These are phyloP conservation scores for Mechanitis mazaeus DNA, from an alignment of 2,888 invertebrate species.

Conservation along the genomic window DNA sequence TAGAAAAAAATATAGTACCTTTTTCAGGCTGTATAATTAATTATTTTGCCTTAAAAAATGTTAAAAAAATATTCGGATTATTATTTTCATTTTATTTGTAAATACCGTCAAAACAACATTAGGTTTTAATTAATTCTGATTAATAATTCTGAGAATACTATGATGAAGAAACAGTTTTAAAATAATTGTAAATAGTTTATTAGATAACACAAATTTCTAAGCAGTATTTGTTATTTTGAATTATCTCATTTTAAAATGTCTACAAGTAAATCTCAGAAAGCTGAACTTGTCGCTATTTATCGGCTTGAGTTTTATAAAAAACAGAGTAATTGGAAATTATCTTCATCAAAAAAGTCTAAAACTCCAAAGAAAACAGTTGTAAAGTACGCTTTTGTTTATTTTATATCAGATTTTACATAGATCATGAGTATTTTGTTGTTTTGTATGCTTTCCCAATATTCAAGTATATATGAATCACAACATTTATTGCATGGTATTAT, in stretches of 20 bases:
- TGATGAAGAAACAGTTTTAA: not conserved
- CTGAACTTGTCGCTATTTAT: constrained; percentile 45
- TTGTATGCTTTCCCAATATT: not conserved
- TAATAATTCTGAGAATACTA: not conserved
- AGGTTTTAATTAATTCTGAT: not conserved
- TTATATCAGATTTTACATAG: too few relatives aligned
- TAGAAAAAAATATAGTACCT: too few relatives aligned
- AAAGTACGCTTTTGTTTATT: not conserved
- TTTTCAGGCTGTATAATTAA: too few relatives aligned
- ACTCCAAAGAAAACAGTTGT: constrained; percentile 25
- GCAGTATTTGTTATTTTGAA: too few relatives aligned
- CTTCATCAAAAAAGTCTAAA: constrained; percentile 26
- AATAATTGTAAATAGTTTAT: not conserved
- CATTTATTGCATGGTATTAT: not conserved
- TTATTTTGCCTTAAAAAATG: not conserved
- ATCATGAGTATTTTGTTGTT: too few relatives aligned
- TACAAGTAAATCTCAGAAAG: constrained; percentile 23
- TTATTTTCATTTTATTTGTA: not conserved
- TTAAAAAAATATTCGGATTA: not conserved
- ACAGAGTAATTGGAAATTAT: constrained; percentile 50
- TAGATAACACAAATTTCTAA: too few relatives aligned
- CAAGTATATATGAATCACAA: not conserved
- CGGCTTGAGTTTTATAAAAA: constrained; percentile 54
- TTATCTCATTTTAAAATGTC: constrained; percentile 20
- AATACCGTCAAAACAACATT: not conserved